Conservation (phyloP, 2,888 invertebrate genomes). For the Oscheius sp. region DNA sequence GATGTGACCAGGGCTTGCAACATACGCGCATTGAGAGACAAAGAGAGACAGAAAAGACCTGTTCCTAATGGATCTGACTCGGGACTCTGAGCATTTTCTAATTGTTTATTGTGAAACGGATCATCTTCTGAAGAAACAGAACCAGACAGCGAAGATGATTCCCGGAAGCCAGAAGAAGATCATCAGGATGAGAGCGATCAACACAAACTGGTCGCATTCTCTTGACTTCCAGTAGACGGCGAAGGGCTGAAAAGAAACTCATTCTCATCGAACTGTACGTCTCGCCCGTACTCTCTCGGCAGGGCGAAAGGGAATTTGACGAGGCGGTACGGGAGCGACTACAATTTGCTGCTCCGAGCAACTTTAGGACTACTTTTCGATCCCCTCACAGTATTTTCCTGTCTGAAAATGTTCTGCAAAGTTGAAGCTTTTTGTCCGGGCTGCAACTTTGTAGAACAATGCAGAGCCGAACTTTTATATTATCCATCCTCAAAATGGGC, state of each 20-base stretch:
- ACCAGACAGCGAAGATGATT: conserved; percentile 49
- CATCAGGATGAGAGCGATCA: conserved; percentile 49
- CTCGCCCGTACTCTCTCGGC: not conserved
- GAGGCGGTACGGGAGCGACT: not conserved
- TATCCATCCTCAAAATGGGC: no score
- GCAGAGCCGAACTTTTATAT: no score
- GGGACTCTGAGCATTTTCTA: not conserved
- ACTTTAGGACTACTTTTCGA: no score
- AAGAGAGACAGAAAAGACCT: conserved; percentile 27
- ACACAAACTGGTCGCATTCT: conserved; percentile 43
- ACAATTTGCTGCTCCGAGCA: no score
- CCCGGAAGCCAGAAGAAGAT: conserved; percentile 53
- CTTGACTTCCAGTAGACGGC: conserved; percentile 51
- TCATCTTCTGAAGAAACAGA: conserved; percentile 40
- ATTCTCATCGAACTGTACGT: not conserved
- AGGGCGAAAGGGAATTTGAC: not conserved
- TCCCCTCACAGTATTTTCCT: no score
- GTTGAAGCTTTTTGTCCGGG: no score
- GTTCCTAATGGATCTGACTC: conserved; percentile 31
- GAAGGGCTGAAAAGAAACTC: conserved; percentile 45
- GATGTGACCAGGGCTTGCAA: conserved; percentile 23
- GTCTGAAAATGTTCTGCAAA: no score
- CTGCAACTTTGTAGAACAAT: no score
- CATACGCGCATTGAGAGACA: conserved; percentile 10
- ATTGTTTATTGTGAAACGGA: not conserved